These are phyloP conservation scores for Hermetia illucens DNA, from an alignment of 1,140 invertebrate genomes.

Conservation along the genomic window DNA sequence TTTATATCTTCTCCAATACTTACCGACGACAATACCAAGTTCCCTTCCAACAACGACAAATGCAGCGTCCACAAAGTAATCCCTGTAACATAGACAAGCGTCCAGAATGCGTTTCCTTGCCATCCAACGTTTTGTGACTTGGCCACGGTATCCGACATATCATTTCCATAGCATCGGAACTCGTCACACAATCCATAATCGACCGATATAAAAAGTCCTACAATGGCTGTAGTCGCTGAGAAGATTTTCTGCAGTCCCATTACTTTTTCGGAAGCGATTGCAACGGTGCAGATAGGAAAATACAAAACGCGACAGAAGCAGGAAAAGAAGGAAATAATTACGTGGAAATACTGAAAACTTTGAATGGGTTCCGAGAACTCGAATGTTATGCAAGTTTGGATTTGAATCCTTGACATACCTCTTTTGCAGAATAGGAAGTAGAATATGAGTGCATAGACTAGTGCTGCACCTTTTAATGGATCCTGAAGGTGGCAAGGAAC, in stretches of 20 bases:
- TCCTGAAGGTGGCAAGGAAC: slow-evolving; percentile 45
- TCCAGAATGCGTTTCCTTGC: slow-evolving; percentile 39
- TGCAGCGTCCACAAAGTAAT: slow-evolving; percentile 37
- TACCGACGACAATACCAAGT: slow-evolving; percentile 10
- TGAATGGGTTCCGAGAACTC: not conserved
- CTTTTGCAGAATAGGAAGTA: slow-evolving; percentile 46
- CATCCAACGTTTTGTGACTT: slow-evolving; percentile 28
- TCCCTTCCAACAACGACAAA: slow-evolving; percentile 36
- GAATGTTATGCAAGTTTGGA: not conserved
- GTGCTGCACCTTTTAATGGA: slow-evolving; percentile 39
- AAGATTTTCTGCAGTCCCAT: slow-evolving; percentile 43
- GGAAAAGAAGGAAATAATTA: not conserved
- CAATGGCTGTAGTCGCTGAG: slow-evolving; percentile 40
- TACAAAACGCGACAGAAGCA: not conserved
- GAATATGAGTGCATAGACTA: slow-evolving; percentile 41
- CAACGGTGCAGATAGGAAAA: not conserved
- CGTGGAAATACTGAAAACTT: not conserved
- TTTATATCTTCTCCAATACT: too few relatives aligned
- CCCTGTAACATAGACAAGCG: slow-evolving; percentile 36
- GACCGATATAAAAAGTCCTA: slow-evolving; percentile 43
- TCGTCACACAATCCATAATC: slow-evolving; percentile 46
- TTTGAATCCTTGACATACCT: slow-evolving; percentile 31
- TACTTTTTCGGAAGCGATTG: slow-evolving; percentile 28
- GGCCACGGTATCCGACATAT: slow-evolving; percentile 16
- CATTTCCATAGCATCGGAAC: slow-evolving; percentile 41